Conservation (phyloP, 2,888 invertebrate species). For the Protodeltote pygarga region DNA sequence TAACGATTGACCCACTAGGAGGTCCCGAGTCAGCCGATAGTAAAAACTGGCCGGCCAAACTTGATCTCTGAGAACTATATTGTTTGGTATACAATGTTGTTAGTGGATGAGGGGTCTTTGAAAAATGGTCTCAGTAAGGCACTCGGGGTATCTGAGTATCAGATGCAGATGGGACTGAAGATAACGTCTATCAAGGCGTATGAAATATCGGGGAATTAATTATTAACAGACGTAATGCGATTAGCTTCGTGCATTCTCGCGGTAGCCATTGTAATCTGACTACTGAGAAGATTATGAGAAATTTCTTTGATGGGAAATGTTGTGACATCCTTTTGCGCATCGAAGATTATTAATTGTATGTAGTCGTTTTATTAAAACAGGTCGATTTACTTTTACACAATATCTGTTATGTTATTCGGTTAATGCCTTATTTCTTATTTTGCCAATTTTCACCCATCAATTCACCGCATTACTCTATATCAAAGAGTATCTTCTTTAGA, state of each 20-base stretch:
- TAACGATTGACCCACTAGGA: slow-evolving; percentile 77
- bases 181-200: slow-evolving; percentile 76
- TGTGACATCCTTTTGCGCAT: slow-evolving; percentile 43
- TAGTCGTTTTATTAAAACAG: background rate
- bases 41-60: slow-evolving; percentile 56
- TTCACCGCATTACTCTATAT: no score
- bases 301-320: slow-evolving; percentile 38
- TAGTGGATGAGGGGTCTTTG: slow-evolving; percentile 45
- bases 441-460: no score
- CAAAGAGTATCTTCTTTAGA: no score
- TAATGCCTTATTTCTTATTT: no score
- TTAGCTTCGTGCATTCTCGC: slow-evolving; percentile 72
- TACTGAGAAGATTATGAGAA: slow-evolving; percentile 58
- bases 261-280: slow-evolving; percentile 72
- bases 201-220: slow-evolving; percentile 80
- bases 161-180: slow-evolving; percentile 69
- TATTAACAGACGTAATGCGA: slow-evolving; percentile 78
- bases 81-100: slow-evolving; percentile 37
- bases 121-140: slow-evolving; percentile 57
- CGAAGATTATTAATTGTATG: slow-evolving; percentile 8
- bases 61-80: slow-evolving; percentile 50
- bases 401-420: background rate
- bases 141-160: slow-evolving; percentile 61
- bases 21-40: slow-evolving; percentile 66
- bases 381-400: background rate